Conservation (phyloP, 2,888 invertebrate genomes). For the Latrodectus elegans region DNA sequence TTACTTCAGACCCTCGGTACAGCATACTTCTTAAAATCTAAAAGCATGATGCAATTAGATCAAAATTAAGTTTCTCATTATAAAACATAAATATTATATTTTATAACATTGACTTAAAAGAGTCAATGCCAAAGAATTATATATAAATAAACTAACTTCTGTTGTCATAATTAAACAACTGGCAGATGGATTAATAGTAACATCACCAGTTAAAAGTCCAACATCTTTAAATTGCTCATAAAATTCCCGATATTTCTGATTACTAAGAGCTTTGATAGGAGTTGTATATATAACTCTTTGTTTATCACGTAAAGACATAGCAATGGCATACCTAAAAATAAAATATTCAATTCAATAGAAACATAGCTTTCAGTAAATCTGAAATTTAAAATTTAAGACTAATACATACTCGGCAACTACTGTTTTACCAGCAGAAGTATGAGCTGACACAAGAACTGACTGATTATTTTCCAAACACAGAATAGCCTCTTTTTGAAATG, state of each 20-base stretch:
- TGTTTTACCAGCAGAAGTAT: slow-evolving; percentile 99
- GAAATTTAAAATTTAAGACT: not conserved
- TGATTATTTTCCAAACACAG: slow-evolving; percentile 97
- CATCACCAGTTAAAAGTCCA: slow-evolving; percentile 98
- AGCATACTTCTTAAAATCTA: slow-evolving; percentile 98
- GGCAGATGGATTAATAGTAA: slow-evolving; percentile 98
- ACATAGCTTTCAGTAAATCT: not conserved
- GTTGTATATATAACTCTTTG: slow-evolving; percentile 99
- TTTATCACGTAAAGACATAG: slow-evolving; percentile 91
- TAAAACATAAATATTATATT: not conserved
- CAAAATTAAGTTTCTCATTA: not conserved
- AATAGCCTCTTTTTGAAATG: slow-evolving; percentile 98
- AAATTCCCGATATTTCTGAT: slow-evolving; percentile 99
- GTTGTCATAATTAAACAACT: slow-evolving; percentile 99
- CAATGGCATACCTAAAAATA: slow-evolving; percentile 85
- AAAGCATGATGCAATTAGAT: slow-evolving; percentile 43
- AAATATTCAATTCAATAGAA: not conserved
- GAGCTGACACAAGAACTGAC: slow-evolving; percentile 98
- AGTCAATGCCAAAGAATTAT: too few relatives aligned
- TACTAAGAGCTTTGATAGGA: slow-evolving; percentile 98
- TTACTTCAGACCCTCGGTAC: slow-evolving; percentile 97
- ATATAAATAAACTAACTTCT: slow-evolving; percentile 81
- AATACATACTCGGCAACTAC: slow-evolving; percentile 92
- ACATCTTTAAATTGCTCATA: slow-evolving; percentile 98
- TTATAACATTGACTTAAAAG: not conserved